phyloP scores from a whole-genome alignment of 2,888 invertebrate species.

The Dolichopus griseipennis region DNA sequence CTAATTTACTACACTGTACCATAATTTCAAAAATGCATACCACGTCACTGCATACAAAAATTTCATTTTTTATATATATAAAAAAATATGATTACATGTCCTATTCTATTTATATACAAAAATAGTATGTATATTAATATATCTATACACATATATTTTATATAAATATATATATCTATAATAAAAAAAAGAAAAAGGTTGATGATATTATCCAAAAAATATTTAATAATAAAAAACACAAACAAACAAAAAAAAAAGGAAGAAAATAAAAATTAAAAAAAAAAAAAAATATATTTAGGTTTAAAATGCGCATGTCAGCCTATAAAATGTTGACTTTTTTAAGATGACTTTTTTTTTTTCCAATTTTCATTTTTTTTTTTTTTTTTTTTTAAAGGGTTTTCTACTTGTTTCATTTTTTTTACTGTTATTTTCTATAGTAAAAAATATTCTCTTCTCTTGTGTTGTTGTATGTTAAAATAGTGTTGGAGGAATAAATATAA shows the following conservation, averaged over 20 bases:
- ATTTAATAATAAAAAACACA: not conserved
- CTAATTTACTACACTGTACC: no score
- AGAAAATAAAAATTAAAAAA: no score
- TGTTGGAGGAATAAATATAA: constrained; percentile 1
- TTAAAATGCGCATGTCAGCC: not conserved
- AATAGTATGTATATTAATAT: no score
- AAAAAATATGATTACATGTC: no score
- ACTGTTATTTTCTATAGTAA: not conserved
- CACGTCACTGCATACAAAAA: no score
- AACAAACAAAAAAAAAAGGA: no score
- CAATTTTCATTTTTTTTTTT: no score
- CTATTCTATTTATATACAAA: no score
- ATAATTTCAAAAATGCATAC: no score
- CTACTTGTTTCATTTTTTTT: not conserved
- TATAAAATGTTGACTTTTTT: constrained; percentile 5
- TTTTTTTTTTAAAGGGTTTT: not conserved
- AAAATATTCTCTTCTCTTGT: not conserved
- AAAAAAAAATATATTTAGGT: not conserved
- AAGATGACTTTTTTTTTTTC: no score
- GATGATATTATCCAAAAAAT: constrained; percentile 6
- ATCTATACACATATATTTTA: not conserved
- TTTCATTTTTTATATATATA: no score
- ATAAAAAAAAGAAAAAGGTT: not conserved
- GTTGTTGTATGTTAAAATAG: not conserved
- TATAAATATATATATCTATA: not conserved